Conservation (phyloP, 2,113 vertebrate species). For the Malurus elegans region DNA sequence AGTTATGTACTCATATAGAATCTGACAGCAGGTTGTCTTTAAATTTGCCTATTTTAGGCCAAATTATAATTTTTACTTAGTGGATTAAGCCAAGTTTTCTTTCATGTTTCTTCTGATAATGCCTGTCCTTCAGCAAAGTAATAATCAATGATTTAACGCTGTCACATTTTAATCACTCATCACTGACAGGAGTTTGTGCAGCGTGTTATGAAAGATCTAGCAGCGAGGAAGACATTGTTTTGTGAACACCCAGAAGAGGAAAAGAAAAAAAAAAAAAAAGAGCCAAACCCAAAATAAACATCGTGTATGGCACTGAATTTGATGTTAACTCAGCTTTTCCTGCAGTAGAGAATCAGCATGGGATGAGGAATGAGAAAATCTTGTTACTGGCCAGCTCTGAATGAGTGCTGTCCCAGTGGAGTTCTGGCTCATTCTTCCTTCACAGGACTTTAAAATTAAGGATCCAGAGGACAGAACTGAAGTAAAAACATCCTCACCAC, state of each 20-base stretch:
- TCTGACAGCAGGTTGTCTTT: not conserved
- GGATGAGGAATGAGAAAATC: not conserved
- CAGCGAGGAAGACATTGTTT: constrained; percentile 71
- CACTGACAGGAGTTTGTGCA: not conserved
- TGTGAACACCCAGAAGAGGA: constrained; percentile 64
- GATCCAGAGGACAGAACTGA: not conserved
- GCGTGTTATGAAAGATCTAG: constrained; percentile 57
- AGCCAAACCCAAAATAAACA: constrained; percentile 53
- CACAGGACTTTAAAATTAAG: not conserved
- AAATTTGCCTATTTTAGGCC: not conserved
- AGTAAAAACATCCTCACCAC: not conserved
- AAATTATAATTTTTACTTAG: not conserved
- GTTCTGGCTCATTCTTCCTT: not conserved
- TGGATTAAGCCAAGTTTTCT: not conserved
- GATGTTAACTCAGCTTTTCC: not conserved
- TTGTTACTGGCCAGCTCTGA: not conserved
- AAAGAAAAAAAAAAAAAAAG: constrained; percentile 27
- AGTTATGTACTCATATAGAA: not conserved
- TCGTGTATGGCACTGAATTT: not conserved
- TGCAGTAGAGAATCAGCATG: not conserved
- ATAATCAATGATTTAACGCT: not conserved
- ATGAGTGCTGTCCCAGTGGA: not conserved
- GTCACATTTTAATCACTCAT: not conserved
- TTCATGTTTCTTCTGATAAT: not conserved
- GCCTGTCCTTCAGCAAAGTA: not conserved